Evolutionary conservation across 2,113 vertebrate species (phyloP), one percentile per base, ranked within the genome.

Genomic region (Paraplagusia blochii): DNA sequence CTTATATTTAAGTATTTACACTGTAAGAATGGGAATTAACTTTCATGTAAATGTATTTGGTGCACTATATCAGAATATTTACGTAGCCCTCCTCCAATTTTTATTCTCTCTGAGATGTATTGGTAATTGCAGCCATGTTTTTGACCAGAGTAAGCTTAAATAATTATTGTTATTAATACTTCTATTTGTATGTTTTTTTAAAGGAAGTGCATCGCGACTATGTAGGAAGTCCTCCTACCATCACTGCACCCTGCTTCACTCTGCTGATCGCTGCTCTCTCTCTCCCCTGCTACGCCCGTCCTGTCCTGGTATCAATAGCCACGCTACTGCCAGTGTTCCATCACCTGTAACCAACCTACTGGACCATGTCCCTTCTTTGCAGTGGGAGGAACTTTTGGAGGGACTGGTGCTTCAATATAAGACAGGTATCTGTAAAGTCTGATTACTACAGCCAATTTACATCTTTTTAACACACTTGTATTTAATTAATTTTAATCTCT

Each of bases 211-310:
- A 3, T 93, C 97, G 12, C 92, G 94, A 53, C 85, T 99, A 56
- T 94, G 95, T 70, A 88, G 93, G 68, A 90, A 80, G 11, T 63
- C 86, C 9, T 93, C 95, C 11, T 98, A 99, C 77, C 97, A 99
- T 70, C 97, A 99, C 19, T 97, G 94, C 50, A 99, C 97, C 0
- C 80, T 99, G 49, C 82, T 99, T 0, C 95, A 93, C 66, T 89
- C 83, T 0, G 80, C 92, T 0, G 86, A 99, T 52, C 80, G 83
- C 49, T 51, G 78, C 9, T n/a, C 92, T 60, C 82, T 99, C 54
- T 88, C 93, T 0, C 60, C 90, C 0, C 57, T 92, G 40, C 88
- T 98, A 4, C 90, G 84, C 50, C 95, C 93, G 44, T 90, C 93
- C 11, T 92, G 89, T 6, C 78, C 77, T 8, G 94, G 93, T 8